These are phyloP conservation scores for Nomada hirtipes DNA, from an alignment of 2,888 invertebrate genomes.

Conservation along the genomic window DNA sequence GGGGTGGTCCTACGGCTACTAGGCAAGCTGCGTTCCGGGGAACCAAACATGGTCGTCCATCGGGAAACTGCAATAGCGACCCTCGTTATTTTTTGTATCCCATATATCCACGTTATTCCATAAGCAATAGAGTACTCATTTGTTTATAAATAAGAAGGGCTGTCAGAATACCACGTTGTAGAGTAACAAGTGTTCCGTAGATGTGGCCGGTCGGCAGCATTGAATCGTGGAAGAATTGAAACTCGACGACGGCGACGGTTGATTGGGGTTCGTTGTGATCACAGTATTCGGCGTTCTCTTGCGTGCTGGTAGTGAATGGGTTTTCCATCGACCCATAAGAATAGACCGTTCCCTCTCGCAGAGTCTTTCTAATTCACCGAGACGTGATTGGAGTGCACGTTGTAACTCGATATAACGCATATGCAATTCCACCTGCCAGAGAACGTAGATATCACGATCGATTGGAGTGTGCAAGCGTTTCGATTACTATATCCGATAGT, in stretches of 20 bases:
- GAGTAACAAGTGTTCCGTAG: conserved; percentile 89
- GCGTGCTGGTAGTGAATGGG: conserved; percentile 94
- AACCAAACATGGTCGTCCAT: conserved; percentile 82
- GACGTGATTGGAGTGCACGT: conserved; percentile 92
- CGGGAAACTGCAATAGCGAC: conserved; percentile 77
- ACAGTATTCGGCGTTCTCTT: conserved; percentile 90
- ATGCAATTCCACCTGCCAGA: conserved; percentile 91
- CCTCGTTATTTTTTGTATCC: not conserved
- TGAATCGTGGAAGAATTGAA: conserved; percentile 82
- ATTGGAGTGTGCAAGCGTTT: not conserved
- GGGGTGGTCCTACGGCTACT: conserved; percentile 89
- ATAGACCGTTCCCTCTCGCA: conserved; percentile 93
- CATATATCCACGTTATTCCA: too few species aligned
- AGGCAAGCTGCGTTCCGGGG: conserved; percentile 89
- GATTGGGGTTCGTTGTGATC: conserved; percentile 78
- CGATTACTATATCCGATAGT: not conserved
- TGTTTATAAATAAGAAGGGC: too few species aligned
- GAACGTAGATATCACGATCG: not conserved
- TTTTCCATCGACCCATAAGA: conserved; percentile 94
- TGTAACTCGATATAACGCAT: conserved; percentile 96
- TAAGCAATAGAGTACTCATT: too few species aligned
- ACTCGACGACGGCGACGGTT: conserved; percentile 79
- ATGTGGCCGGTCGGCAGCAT: conserved; percentile 91
- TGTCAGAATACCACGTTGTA: conserved; percentile 80
- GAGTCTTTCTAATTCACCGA: conserved; percentile 93